Base-by-base conservation (phyloP, 2,797 vertebrate genomes). In the Alcedo quadribrachys region DNA sequence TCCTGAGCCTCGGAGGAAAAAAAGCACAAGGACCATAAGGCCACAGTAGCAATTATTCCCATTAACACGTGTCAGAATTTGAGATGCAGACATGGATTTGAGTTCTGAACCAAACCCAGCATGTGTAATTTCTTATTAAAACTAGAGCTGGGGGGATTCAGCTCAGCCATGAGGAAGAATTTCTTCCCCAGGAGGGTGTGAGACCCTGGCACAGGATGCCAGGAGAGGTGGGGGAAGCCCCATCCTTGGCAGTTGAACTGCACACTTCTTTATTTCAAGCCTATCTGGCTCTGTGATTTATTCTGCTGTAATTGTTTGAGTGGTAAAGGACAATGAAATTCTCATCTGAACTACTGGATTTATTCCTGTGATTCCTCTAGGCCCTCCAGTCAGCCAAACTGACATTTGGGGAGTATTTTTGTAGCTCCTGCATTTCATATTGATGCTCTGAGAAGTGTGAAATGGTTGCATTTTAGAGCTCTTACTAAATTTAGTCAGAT, bases 201-300 rank as follows among this genome's bases (percentile, higher is more conserved):
- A 40, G 37, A 15, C 6, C 37, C 37, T 40, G 37, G 37, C 37
- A 15, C 37, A 40, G 37, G 37, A 13, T 40, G 37, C 37, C 37
- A 3, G 12, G 37, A 40, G 37, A 40, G 37, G 37, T 40, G 37
- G 37, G 37, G 37, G 15, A 15, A 40, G 37, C 37, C 37, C 37
- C 14, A 40, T 15, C 37, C 37, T 15, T 40, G 37, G 37, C 37
- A 40, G 37, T 93, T 63, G 67, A 79, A 35, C 11, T 81, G 18
- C 35, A 68, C 11, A 30, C 8, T 77, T 94, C 30, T 58, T 84
- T 78, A 77, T 87, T 81, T 89, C 46, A 87, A 77, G 12, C 12
- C 24, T 87, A 94, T 45, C 42, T 78, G 73, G 13, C n/a, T 70
- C 19, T 83, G 21, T 75, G 75, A 92, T 60, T 83, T 92, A 87